A percentile compares a stretch with the other conserved stretches of the same genome.
Conservation (phyloP, 1,140 invertebrate genomes). For the Parapsyche elsis region DNA sequence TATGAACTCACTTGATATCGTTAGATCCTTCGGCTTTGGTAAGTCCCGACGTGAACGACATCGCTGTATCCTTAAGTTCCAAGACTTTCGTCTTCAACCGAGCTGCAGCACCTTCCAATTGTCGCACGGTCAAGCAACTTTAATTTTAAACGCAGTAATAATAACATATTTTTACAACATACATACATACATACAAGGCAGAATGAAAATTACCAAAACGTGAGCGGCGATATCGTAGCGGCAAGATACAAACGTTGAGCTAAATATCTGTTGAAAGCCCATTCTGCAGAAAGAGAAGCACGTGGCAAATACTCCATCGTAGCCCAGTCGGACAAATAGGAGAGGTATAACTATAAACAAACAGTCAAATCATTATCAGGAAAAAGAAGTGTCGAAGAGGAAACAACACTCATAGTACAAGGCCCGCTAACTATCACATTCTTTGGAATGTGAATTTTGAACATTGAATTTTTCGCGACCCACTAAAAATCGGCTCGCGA, state of each 20-base stretch:
- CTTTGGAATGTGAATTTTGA: no score
- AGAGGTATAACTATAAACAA: conserved; percentile 62
- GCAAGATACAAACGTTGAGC: conserved; percentile 60
- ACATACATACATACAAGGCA: no score
- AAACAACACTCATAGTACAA: no score
- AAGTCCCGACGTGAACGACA: conserved; percentile 1
- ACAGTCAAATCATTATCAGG: background rate
- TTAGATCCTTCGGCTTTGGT: conserved; percentile 34
- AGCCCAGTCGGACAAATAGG: conserved; percentile 64
- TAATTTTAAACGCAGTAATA: background rate
- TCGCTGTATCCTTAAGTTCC: conserved; percentile 42
- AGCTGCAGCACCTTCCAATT: conserved; percentile 51
- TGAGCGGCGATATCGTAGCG: conserved; percentile 60
- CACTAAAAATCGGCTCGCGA: no score
- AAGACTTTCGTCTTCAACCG: conserved; percentile 47
- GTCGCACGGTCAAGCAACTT: conserved; percentile 52
- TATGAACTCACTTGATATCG: conserved; percentile 50
- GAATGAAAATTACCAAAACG: conserved; percentile 58
- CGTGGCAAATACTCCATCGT: conserved; percentile 61
- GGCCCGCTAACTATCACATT: no score
- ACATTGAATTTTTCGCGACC: no score
- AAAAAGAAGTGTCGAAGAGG: no score
- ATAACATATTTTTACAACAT: background rate
- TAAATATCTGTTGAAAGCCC: conserved; percentile 62
- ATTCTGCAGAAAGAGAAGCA: conserved; percentile 60